Conservation (phyloP, 2,888 invertebrate species). For the Tineola bisselliella region DNA sequence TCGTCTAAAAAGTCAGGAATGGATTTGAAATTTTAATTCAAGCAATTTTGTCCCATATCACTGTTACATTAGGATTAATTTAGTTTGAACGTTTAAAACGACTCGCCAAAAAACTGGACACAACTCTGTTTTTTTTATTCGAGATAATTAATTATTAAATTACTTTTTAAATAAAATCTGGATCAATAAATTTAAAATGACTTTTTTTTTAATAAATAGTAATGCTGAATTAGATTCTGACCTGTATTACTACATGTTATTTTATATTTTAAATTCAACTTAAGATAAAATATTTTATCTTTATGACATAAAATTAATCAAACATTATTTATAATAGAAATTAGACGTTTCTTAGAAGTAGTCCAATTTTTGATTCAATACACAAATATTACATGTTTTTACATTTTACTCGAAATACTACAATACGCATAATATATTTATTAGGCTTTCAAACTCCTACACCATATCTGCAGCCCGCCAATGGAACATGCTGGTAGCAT, state of each 20-base stretch:
- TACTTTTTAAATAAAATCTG: background rate
- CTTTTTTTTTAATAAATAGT: background rate
- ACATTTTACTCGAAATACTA: too few species aligned
- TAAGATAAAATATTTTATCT: background rate
- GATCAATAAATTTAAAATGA: constrained; percentile 5
- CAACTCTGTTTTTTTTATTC: background rate
- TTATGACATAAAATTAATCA: background rate
- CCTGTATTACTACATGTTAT: background rate
- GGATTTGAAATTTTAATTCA: background rate
- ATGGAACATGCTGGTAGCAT: too few species aligned
- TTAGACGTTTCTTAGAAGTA: too few species aligned
- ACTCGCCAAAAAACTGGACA: background rate
- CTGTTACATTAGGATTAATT: background rate
- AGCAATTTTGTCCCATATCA: background rate
- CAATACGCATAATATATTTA: too few species aligned
- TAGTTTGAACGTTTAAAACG: background rate
- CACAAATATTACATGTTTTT: too few species aligned
- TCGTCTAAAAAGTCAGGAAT: background rate
- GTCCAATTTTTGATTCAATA: too few species aligned
- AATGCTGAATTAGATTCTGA: background rate
- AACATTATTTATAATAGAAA: too few species aligned
- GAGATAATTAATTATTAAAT: constrained; percentile 1
- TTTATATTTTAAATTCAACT: background rate
- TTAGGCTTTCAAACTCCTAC: too few species aligned
- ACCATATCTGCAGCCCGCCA: too few species aligned